Percentiles rank a stretch among this genome's conserved stretches.
phyloP scores from a whole-genome alignment of 2,797 vertebrate genomes.

The Neosilurus hyrtlii region DNA sequence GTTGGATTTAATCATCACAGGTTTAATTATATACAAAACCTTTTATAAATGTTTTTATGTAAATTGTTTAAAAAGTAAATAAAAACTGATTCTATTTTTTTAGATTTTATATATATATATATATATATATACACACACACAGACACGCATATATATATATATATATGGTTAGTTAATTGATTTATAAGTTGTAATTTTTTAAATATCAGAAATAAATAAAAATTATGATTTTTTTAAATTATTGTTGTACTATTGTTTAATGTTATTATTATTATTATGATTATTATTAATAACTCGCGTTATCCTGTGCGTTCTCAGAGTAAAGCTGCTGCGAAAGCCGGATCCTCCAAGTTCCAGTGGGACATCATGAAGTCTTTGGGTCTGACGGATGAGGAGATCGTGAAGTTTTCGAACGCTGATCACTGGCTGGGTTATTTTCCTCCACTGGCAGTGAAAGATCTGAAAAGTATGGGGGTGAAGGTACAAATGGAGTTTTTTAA shows the following conservation, averaged over 20 bases:
- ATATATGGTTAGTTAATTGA: not conserved
- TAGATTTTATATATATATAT: no score
- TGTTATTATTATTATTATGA: no score
- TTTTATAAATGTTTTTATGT: no score
- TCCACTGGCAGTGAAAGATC: slow-evolving; percentile 85
- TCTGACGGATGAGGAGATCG: slow-evolving; percentile 83
- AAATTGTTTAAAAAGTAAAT: no score
- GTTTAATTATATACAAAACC: not conserved
- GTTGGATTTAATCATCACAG: no score
- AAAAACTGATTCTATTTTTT: not conserved
- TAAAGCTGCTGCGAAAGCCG: slow-evolving; percentile 90
- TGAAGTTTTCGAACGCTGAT: slow-evolving; percentile 85
- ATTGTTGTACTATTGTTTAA: no score
- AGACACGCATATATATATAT: no score
- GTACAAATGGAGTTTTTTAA: slow-evolving; percentile 62
- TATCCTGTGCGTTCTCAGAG: slow-evolving; percentile 70
- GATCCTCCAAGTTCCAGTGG: slow-evolving; percentile 90
- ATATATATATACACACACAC: no score
- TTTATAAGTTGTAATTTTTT: not conserved
- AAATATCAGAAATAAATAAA: not conserved
- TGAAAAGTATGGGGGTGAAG: slow-evolving; percentile 94
- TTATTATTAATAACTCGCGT: not conserved
- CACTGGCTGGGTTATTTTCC: slow-evolving; percentile 97
- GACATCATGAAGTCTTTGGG: slow-evolving; percentile 93
- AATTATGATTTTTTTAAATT: no score